Conservation (phyloP, 1,140 invertebrate genomes). For the Homalodisca vitripennis region DNA sequence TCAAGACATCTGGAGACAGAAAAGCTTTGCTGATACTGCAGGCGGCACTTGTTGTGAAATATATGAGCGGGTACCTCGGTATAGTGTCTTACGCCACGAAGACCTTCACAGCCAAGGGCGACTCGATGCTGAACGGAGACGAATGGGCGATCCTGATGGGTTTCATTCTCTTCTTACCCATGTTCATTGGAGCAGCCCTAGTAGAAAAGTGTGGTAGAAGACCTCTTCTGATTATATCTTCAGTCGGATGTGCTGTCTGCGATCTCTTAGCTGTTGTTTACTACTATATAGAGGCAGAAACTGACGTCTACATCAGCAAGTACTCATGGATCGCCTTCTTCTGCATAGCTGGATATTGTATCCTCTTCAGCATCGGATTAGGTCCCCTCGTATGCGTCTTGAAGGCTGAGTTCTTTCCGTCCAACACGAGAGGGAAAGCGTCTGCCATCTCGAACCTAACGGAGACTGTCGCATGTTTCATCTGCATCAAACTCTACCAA, state of each 20-base stretch:
- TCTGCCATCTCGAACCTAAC: constrained; percentile 49
- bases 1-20: constrained; percentile 27
- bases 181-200: constrained; percentile 43
- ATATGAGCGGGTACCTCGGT: constrained; percentile 36
- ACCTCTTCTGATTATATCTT: constrained; percentile 49
- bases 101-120: constrained; percentile 50
- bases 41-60: constrained; percentile 30
- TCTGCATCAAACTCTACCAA: constrained; percentile 50
- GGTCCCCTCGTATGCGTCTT: constrained; percentile 51
- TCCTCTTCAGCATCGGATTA: constrained; percentile 48
- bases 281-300: constrained; percentile 28
- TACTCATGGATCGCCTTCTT: constrained; percentile 45
- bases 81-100: constrained; percentile 44
- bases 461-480: constrained; percentile 46
- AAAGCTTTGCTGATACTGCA: constrained; percentile 35
- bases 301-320: constrained; percentile 1
- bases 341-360: constrained; percentile 47
- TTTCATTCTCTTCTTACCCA: constrained; percentile 42
- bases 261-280: constrained; percentile 26
- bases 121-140: constrained; percentile 37
- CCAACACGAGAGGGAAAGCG: constrained; percentile 50
- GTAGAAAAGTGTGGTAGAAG: constrained; percentile 47
- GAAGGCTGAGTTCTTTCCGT: constrained; percentile 51
- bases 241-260: constrained; percentile 29
- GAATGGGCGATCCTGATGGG: constrained; percentile 46